phyloP scores from a whole-genome alignment of 2,113 vertebrate genomes.

The Trochalopteron elliotii region DNA sequence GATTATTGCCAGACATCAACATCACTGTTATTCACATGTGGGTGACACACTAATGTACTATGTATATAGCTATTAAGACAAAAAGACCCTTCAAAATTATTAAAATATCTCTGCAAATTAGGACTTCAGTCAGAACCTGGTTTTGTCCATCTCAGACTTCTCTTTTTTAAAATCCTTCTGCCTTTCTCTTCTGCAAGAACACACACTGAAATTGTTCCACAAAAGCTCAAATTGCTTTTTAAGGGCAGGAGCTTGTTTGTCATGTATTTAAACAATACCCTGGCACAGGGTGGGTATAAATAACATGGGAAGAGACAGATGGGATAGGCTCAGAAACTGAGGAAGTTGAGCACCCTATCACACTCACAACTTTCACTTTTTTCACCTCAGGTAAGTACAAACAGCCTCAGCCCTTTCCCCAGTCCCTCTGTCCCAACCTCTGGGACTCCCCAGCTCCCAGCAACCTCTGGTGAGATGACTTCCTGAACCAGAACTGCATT shows the following conservation, averaged over 20 bases:
- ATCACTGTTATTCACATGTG: neutral
- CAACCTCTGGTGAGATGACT: neutral
- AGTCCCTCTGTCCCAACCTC: neutral
- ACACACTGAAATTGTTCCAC: neutral
- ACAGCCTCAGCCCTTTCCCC: rapidly evolving
- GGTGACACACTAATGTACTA: neutral
- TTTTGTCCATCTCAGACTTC: neutral
- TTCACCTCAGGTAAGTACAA: neutral
- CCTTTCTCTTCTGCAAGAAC: neutral
- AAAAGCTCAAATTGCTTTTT: neutral
- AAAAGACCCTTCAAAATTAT: neutral
- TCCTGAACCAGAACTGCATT: neutral
- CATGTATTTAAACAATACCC: neutral
- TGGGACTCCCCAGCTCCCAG: neutral
- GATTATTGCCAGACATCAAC: neutral
- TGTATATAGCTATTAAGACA: neutral
- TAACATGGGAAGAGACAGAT: neutral
- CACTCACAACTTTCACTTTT: neutral
- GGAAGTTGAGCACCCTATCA: neutral
- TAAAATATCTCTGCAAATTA: neutral
- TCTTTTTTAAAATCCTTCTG: neutral
- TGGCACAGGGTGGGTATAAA: neutral
- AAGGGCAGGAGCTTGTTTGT: neutral
- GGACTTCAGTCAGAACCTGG: neutral
- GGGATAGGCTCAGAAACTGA: neutral